Evolutionary conservation across 2,113 vertebrate genomes (phyloP), one percentile per base, ranked within the genome.

Genomic region (Anthoscopus minutus): DNA sequence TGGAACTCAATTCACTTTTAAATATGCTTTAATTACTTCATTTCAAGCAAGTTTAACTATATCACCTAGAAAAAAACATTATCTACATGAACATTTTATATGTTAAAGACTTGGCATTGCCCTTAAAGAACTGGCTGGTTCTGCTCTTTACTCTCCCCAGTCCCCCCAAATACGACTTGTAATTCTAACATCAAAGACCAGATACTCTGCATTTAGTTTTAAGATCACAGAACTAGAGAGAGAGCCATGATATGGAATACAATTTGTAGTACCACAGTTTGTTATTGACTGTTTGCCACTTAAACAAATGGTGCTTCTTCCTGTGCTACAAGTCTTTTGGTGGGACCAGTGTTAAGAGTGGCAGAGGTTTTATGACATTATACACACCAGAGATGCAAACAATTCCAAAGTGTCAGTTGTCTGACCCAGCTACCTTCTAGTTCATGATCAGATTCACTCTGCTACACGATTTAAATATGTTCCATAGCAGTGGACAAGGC

Each of bases 301-400:
- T 86, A 69, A 77, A 58, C 5, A 62, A 77, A 48, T 23, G 11
- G 28, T 51, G 28, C 21, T 74, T 17, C 73, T 54, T 70, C 35
- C 31, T 82, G 31, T 7, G 15, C 31, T 30, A 83, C 7, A 44
- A 58, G 21, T 35, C 53, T 57, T 66, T 57, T 38, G 20, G 21
- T 62, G 14, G 24, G 24, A 86, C 11, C n/a, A 37, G 17, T 0
- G 0, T 33, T 57, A 37, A 57, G 50, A 56, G 13, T 10, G 7
- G 44, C 11, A 60, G 48, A 60, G 21, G 9, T 47, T 69, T 61
- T 21, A 58, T 8, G 33, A 86, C 71, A 64, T 9, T 33, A 35
- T n/a, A 58, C 7, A 50, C 6, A 42, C 15, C n/a, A 73, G 37
- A 81, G 35, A 37, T 4, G 8, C 65, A 79, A 79, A 54, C 33